Evolutionary conservation across 2,888 invertebrate genomes (phyloP), one percentile per base, ranked within the genome.

Genomic region (Celastrina argiolus): DNA sequence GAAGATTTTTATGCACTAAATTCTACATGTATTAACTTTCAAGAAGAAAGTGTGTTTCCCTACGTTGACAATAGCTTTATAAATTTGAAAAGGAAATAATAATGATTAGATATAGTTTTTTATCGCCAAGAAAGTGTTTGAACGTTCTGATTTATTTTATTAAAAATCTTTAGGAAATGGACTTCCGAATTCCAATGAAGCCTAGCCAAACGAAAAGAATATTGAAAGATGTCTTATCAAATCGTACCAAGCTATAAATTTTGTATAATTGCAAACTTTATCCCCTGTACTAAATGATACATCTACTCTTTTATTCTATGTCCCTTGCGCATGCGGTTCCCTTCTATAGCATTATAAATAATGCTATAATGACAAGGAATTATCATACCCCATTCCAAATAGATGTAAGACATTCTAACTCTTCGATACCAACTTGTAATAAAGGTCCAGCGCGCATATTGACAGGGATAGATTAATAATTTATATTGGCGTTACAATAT

Each of bases 301-400:
- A 66, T 67, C 72, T 69, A 67, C 69, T 72, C 66, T 69, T 65
- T 56, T 28, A 45, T 12, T 12, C 39, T 66, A 66, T 69, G 66
- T 12, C 14, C 36, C 69, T 65, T 65, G 72, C 67, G 72, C 72
- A 72, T 72, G 70, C 71, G 70, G 71, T 68, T 66, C 69, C 66
- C 63, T 64, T 59, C 69, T 68, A 78, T 79, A 76, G 79, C 73
- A 82, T 84, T 90, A 89, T 89, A 88, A 90, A 88, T 90, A 89
- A 88, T 85, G 81, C 81, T 74, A 79, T 90, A 90, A 90, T 89
- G 89, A 89, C 89, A 88, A 89, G 87, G 83, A 87, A 88, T 89
- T 89, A 88, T 88, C 81, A 81, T 82, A 83, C 82, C 84, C 74
- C 73, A 85, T 81, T 80, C 82, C 79, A 83, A 79, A 81, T 82